Evolutionary conservation across 2,888 invertebrate genomes (phyloP), one percentile per base, ranked within the genome.

Genomic region (Chesias legatella): DNA sequence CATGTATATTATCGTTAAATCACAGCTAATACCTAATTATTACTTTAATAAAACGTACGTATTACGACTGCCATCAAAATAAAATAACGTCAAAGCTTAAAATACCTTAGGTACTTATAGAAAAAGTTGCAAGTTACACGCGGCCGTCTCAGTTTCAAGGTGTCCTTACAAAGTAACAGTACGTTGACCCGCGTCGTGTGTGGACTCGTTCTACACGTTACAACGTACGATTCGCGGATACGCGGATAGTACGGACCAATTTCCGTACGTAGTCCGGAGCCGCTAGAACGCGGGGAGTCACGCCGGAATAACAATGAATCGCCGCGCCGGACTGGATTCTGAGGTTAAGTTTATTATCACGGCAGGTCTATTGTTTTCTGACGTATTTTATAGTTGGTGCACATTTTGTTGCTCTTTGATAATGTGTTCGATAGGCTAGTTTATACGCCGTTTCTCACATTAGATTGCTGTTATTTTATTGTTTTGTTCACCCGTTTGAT

Each of bases 101-200:
- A 17, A 5, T 17, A 3, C 13, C 13, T 3, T n/a, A n/a, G n/a
- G n/a, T 5, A 17, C 13, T 17, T 17, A 17, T 2, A 17, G 13
- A 17, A 17, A 17, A 17, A 17, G 3, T 17, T 17, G n/a, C 5
- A 17, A 17, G 13, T 2, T 17, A 17, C 5, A 17, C 13, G 13
- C 13, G 13, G 13, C 5, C 13, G 33, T 24, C 8, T 30, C 30
- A 1, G 28, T 29, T 33, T 25, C 40, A 40, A 40, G 40, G 40
- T 40, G 40, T 24, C 29, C 40, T 40, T 40, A 40, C 40, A 33
- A 40, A 33, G 33, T 40, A 33, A 10, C 29, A 2, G 33, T 33
- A 21, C 33, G 20, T 11, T 29, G 33, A 40, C 24, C 28, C 33
- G 17, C 27, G 11, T 22, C 11, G 10, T 23, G 9, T 0, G 28